Evolutionary conservation across 2,797 vertebrate species (phyloP), one percentile per base, ranked within the genome.

Genomic region (Phataginus tricuspis): DNA sequence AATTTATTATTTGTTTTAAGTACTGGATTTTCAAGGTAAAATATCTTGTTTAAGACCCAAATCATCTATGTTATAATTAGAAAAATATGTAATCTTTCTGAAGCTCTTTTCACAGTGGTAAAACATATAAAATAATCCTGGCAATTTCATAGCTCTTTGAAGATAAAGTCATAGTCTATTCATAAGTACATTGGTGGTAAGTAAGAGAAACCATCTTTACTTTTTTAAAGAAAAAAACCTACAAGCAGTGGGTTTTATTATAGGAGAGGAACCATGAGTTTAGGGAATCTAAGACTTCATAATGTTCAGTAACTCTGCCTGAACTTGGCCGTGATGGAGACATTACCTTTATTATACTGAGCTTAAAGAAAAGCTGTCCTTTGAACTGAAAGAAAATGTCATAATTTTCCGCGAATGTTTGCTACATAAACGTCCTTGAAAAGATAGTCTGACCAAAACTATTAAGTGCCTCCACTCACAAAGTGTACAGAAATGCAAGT

Each of bases 161-260:
- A 86, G 23, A 61, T 66, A 90, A 90, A 49, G 25, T 23, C 72
- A 77, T n/a, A 25, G 78, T 96, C 75, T 90, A 64, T 71, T 77
- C 34, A 72, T 29, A 74, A 61, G 27, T 75, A 42, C 45, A 75
- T 90, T 80, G 83, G 23, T 55, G 78, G 45, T 34, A 90, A 87
- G 51, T 66, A 78, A 78, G 4, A 87, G 7, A 49, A 57, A 45
- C 61, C 34, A 55, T 64, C 37, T 82, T 94, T 27, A 57, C 86
- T 77, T 87, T 94, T 57, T 34, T 90, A 57, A 92, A 82, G 19
- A 59, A 71, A 57, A 15, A 51, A 29, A 55, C 9, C 13, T 11
- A 42, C 16, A 79, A 72, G 37, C 21, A 69, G 6, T 95, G 74
- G 18, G 18, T 74, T 75, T 29, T 16, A 63, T 39, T 39, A 37